Base-by-base conservation (phyloP, 2,888 invertebrate genomes). In the Apamea anceps region DNA sequence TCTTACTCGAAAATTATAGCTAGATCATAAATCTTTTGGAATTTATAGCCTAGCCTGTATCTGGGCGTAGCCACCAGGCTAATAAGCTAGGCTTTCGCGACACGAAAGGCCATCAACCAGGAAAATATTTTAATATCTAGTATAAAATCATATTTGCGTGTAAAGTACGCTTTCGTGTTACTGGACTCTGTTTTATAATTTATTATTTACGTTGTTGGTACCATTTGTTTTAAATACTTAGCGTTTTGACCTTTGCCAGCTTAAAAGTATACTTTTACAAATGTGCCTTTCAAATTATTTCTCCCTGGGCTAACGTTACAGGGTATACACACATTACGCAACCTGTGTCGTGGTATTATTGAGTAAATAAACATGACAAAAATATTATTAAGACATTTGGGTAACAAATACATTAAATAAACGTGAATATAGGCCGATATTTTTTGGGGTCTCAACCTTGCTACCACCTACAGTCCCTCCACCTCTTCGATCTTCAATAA, bases 81-180 rank as follows among this genome's bases (percentile, higher is more conserved):
- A 79, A 57, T 37, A 72, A 45, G 51, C 28, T 37, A 45, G 12
- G 63, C 57, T 63, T 74, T 75, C 21, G 32, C 18, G 75, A 63
- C 79, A 79, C 79, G 75, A 86, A 82, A 71, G 66, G 60, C 51
- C 60, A 74, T 67, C 28, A 72, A 66, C 72, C 28, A 57, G 72
- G 25, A 57, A 76, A 65, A 54, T 62, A 71, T 70, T 70, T 65
- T 72, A 21, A 67, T 67, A 37, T 48, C 75, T 75, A 65, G 28
- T 54, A 73, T 66, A 65, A 28, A 37, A 28, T 62, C 18, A 45
- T 68, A 70, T 73, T 80, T 70, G 87, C 84, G 75, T 84, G 86
- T 82, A 25, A 51, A 82, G 66, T 72, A 74, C 25, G 5, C 18
- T 71, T 73, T 79, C 78, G 73, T 75, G 82, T 25, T 60, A 65